A percentile compares a stretch with the other conserved stretches of the same genome.
phyloP scores from a whole-genome alignment of 2,113 vertebrate genomes.

The Colaptes auratus region DNA sequence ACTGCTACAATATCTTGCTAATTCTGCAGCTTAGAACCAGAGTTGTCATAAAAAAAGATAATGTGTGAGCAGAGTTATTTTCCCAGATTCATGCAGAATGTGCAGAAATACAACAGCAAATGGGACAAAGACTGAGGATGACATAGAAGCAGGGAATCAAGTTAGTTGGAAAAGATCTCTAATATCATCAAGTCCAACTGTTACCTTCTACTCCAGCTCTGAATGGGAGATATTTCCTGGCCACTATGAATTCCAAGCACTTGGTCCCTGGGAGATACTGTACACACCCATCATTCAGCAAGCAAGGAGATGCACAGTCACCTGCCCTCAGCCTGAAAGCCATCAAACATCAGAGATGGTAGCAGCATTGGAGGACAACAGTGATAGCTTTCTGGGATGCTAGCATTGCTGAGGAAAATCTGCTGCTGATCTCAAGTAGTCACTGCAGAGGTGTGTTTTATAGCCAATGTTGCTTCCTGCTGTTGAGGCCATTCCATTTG shows the following conservation, averaged over 20 bases:
- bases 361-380: not conserved
- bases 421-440: not conserved
- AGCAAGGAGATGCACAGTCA: not conserved
- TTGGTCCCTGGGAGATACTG: not conserved
- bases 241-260: not conserved
- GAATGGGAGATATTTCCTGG: not conserved
- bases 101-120: not conserved
- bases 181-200: rapidly evolving
- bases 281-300: not conserved
- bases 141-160: rapidly evolving
- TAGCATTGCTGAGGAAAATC: not conserved
- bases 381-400: rapidly evolving
- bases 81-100: not conserved
- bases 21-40: not conserved
- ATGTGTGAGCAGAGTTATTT: not conserved
- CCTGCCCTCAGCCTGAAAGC: not conserved
- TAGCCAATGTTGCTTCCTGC: not conserved
- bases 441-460: not conserved
- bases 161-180: not conserved
- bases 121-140: not conserved
- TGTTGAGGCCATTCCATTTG: not conserved
- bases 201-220: not conserved
- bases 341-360: not conserved
- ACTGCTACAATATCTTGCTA: not conserved
- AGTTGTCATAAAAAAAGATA: not conserved